Percentiles rank a stretch among this genome's conserved stretches.
phyloP scores from a whole-genome alignment of 2,797 vertebrate species.

The Buphagus erythrorhynchus region DNA sequence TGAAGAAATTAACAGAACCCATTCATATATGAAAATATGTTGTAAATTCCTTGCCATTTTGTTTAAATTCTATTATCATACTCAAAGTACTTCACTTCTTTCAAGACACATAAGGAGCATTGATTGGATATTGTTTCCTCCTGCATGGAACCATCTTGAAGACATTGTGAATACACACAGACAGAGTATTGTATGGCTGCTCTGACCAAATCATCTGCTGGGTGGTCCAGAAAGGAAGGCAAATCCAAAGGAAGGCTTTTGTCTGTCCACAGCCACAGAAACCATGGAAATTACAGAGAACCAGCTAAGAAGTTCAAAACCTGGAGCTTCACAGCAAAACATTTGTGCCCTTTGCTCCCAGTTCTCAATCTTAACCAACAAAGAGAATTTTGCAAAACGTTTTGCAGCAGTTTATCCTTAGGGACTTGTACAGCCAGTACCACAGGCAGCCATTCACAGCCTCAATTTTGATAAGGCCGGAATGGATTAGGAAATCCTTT shows the following conservation, averaged over 20 bases:
- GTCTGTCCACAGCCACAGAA: not conserved
- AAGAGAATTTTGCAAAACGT: not conserved
- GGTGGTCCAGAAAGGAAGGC: not conserved
- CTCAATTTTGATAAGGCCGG: not conserved
- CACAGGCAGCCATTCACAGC: not conserved
- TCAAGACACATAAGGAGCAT: slow-evolving; percentile 48
- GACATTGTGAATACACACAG: not conserved
- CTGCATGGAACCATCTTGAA: not conserved
- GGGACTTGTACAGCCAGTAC: not conserved
- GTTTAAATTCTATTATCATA: not conserved
- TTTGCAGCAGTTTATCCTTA: not conserved
- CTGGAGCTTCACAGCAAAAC: not conserved
- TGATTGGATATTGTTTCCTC: slow-evolving; percentile 15
- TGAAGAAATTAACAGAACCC: slow-evolving; percentile 12
- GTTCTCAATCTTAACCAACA: not conserved
- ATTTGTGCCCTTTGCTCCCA: not conserved
- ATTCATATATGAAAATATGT: not conserved
- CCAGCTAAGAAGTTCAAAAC: not conserved
- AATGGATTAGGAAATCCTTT: not conserved
- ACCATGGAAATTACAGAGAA: not conserved
- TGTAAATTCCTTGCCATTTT: not conserved
- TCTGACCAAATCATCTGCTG: not conserved
- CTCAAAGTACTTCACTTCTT: not conserved
- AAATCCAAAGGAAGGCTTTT: not conserved
- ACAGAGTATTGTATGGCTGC: slow-evolving; percentile 7